Conservation (phyloP, 2,113 vertebrate genomes). For the Oryzias javanicus region DNA sequence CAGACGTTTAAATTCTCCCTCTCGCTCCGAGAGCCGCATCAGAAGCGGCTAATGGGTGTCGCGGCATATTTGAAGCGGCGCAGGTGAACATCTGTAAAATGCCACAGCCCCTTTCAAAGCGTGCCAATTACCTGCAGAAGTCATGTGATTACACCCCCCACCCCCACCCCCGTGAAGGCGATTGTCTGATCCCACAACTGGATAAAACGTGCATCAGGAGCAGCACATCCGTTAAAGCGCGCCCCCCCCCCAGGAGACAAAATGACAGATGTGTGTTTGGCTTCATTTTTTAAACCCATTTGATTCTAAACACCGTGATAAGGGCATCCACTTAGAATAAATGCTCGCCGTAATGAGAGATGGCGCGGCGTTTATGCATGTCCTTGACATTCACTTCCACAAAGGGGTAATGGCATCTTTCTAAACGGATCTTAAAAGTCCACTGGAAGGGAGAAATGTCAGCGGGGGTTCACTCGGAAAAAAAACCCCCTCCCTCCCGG, state of each 20-base stretch:
- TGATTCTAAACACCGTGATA: constrained; percentile 69
- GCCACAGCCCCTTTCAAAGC: constrained; percentile 41
- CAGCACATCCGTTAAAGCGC: constrained; percentile 45
- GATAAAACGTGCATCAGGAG: constrained; percentile 16
- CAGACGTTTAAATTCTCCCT: constrained; percentile 30
- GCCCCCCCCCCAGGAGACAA: constrained; percentile 38
- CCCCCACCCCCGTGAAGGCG: constrained; percentile 41
- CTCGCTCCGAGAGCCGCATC: constrained; percentile 34
- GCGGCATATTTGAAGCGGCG: constrained; percentile 42
- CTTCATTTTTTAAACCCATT: constrained; percentile 55
- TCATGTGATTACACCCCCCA: neutral
- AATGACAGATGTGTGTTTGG: constrained; percentile 43
- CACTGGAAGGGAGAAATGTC: constrained; percentile 72
- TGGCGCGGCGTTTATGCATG: constrained; percentile 62
- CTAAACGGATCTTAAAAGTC: constrained; percentile 69
- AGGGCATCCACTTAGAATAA: constrained; percentile 67
- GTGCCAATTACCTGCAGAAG: constrained; percentile 40
- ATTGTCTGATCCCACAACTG: constrained; percentile 57
- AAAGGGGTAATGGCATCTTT: constrained; percentile 55
- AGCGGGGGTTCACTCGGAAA: constrained; percentile 63
- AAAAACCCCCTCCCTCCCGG: constrained; percentile 36
- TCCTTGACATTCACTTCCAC: constrained; percentile 78
- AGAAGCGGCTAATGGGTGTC: constrained; percentile 38
- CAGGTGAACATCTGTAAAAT: constrained; percentile 62
- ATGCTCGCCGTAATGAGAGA: constrained; percentile 71